These are phyloP conservation scores for Erpornis zantholeuca DNA, from an alignment of 2,113 vertebrate genomes.

Conservation along the genomic window DNA sequence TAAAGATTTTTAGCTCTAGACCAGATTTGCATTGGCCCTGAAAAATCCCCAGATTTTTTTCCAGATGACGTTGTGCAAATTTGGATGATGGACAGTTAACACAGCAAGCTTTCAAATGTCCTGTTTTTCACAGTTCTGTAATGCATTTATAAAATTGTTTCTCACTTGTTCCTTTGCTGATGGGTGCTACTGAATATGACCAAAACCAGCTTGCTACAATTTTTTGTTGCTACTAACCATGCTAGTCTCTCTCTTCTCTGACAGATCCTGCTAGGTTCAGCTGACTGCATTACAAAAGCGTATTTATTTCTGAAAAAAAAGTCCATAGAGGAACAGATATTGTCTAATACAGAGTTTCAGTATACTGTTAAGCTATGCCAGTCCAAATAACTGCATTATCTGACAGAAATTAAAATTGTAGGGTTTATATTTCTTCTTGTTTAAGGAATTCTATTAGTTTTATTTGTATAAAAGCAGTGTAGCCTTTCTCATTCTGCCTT, in stretches of 20 bases:
- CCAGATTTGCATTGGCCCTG: not conserved
- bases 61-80: not conserved
- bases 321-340: not conserved
- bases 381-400: not conserved
- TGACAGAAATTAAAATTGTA: not conserved
- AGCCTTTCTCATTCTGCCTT: not conserved
- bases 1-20: not conserved
- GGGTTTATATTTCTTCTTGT: not conserved
- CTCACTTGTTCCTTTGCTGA: conserved; percentile 2
- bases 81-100: conserved; percentile 37
- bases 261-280: not conserved
- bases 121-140: conserved; percentile 35
- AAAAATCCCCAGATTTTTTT: not conserved
- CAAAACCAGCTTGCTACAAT: not conserved
- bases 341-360: not conserved
- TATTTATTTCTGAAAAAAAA: not conserved
- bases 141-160: conserved; percentile 36
- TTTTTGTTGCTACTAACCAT: not conserved
- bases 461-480: not conserved
- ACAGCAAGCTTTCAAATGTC: conserved; percentile 1
- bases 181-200: not conserved
- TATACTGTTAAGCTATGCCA: not conserved
- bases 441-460: not conserved
- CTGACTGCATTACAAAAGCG: not conserved
- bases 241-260: not conserved